Conservation (phyloP, 2,888 invertebrate species). For the Drosophila koepferae region DNA sequence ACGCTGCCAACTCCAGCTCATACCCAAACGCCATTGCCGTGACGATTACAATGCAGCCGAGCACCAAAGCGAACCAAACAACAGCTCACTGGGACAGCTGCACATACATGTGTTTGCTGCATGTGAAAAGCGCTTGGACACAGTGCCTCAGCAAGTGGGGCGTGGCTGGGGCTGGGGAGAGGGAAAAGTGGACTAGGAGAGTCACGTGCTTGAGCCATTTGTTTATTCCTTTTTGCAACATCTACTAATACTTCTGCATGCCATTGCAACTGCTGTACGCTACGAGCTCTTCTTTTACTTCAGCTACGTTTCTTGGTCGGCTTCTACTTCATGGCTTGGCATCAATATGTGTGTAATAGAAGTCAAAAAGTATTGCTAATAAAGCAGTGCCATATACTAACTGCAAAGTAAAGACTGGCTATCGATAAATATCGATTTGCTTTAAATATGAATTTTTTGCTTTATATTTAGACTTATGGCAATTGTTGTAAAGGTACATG, state of each 20-base stretch:
- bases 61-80: conserved; percentile 31
- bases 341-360: too few relatives aligned
- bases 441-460: background rate
- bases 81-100: conserved; percentile 33
- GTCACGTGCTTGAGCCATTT: conserved; percentile 70
- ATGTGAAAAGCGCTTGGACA: background rate
- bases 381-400: background rate
- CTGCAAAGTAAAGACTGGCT: background rate
- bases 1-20: conserved; percentile 12
- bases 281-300: conserved; percentile 39
- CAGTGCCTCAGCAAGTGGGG: background rate
- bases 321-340: background rate
- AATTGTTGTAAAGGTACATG: too few relatives aligned
- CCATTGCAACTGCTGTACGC: conserved; percentile 24
- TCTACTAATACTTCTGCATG: conserved; percentile 21
- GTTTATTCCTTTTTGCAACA: conserved; percentile 59
- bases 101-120: background rate
- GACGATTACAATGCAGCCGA: conserved; percentile 55
- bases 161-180: background rate
- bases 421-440: conserved; percentile 3
- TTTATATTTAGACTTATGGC: too few relatives aligned
- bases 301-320: conserved; percentile 25
- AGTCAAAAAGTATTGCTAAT: background rate
- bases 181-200: conserved; percentile 1
- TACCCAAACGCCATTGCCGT: conserved; percentile 17